Base-by-base conservation (phyloP, 2,888 invertebrate genomes). In the Mystacides longicornis region DNA sequence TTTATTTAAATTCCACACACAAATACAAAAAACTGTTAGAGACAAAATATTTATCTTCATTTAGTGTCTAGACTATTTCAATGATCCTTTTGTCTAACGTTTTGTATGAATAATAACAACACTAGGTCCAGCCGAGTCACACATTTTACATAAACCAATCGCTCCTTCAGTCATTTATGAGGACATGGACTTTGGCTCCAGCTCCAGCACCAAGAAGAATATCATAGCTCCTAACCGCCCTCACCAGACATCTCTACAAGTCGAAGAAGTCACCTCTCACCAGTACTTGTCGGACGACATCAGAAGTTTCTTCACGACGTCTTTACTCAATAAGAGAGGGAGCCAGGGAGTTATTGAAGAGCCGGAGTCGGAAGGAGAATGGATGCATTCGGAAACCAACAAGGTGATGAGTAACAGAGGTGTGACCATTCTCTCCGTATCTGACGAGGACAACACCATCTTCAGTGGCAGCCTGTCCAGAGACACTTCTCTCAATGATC, bases 81-180 rank as follows among this genome's bases (percentile, higher is more conserved):
- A n/a, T n/a, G n/a, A n/a, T n/a, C n/a, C n/a, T n/a, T n/a, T n/a
- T n/a, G n/a, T n/a, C n/a, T n/a, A n/a, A n/a, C n/a, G n/a, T n/a
- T n/a, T n/a, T n/a, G n/a, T n/a, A n/a, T n/a, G n/a, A n/a, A n/a
- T n/a, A n/a, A n/a, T n/a, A n/a, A n/a, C n/a, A n/a, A n/a, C n/a
- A n/a, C n/a, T 46, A 83, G 83, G 83, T 81, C 81, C 82, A 63
- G 82, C 82, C 63, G 83, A 83, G 77, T 78, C 79, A 64, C 83
- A 79, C 70, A 78, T 80, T 63, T 77, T 83, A 70, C 81, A 82
- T 75, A 82, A 80, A 78, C 80, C 81, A 78, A 80, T 77, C 51
- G 76, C 82, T 52, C 80, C 78, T 48, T 76, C 80, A 58, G 75
- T 81, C 58, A 78, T 77, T 69, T 80, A 79, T 64, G 80, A 81